Percentiles rank a stretch among this genome's conserved stretches.
phyloP scores from a whole-genome alignment of 2,888 invertebrate genomes.

The Polydrusus cervinus region DNA sequence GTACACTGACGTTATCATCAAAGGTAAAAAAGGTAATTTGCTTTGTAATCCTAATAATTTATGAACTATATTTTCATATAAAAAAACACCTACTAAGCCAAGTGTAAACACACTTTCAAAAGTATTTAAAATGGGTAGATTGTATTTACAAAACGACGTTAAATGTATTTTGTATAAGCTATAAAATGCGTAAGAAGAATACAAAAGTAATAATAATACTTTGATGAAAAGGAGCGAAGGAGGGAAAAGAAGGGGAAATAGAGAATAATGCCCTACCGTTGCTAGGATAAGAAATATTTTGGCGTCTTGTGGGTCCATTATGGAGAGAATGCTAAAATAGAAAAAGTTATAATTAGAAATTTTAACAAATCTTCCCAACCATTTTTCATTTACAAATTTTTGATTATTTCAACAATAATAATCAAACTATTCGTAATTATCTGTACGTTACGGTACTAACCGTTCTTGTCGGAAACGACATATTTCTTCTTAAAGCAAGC shows the following conservation, averaged over 20 bases:
- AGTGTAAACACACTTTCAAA: slow-evolving; percentile 78
- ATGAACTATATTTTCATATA: slow-evolving; percentile 84
- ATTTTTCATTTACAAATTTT: too few relatives aligned
- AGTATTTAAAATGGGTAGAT: slow-evolving; percentile 76
- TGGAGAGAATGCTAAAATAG: slow-evolving; percentile 83
- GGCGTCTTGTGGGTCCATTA: slow-evolving; percentile 82
- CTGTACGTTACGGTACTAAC: too few relatives aligned
- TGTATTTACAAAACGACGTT: slow-evolving; percentile 65
- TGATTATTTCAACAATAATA: too few relatives aligned
- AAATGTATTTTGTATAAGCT: slow-evolving; percentile 74
- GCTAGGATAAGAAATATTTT: slow-evolving; percentile 84
- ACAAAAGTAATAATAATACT: slow-evolving; percentile 78
- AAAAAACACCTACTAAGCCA: slow-evolving; percentile 80
- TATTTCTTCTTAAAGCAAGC: too few relatives aligned
- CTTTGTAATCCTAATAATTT: slow-evolving; percentile 75
- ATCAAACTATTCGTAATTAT: too few relatives aligned
- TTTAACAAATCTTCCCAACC: too few relatives aligned
- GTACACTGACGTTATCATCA: slow-evolving; percentile 95
- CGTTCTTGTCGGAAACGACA: too few relatives aligned
- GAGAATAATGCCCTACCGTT: slow-evolving; percentile 88
- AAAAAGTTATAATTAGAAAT: slow-evolving; percentile 33
- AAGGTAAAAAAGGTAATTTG: slow-evolving; percentile 88
- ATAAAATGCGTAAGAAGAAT: slow-evolving; percentile 76
- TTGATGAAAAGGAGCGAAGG: slow-evolving; percentile 82
- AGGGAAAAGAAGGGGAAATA: slow-evolving; percentile 92